These are phyloP conservation scores for Tachuris rubrigastra DNA, from an alignment of 2,113 vertebrate genomes.

Conservation along the genomic window DNA sequence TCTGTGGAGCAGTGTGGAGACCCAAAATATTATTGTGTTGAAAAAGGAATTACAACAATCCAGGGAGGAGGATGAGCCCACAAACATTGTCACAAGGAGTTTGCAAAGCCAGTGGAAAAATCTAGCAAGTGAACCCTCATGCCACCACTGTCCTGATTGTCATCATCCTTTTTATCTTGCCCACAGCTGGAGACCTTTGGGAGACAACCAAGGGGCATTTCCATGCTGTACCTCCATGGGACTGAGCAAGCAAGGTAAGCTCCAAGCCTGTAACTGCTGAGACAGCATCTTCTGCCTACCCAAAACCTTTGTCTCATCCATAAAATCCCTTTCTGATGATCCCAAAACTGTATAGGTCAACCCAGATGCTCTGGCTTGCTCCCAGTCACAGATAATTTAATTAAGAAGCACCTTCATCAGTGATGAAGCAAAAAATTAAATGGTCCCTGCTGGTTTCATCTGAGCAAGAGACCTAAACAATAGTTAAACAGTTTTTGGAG, in stretches of 20 bases:
- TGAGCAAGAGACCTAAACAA: background rate
- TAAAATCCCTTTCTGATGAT: background rate
- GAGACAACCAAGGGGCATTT: background rate
- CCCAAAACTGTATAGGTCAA: accelerated
- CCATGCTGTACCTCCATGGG: background rate
- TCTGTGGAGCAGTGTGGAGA: background rate
- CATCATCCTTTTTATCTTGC: background rate
- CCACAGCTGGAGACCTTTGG: background rate
- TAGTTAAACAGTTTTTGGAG: background rate
- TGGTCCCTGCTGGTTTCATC: background rate
- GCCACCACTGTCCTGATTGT: background rate
- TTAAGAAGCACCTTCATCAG: background rate
- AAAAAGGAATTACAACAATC: background rate
- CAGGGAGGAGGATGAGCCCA: background rate
- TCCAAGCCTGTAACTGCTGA: background rate
- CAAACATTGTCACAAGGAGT: background rate
- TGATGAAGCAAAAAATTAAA: background rate
- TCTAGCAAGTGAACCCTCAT: background rate
- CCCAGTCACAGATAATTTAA: background rate
- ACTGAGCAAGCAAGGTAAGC: background rate
- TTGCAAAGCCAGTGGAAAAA: background rate
- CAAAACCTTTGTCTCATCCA: background rate
- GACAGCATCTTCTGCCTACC: background rate
- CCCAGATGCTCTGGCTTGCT: background rate
- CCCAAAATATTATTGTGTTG: background rate